Evolutionary conservation across 1,140 invertebrate species (phyloP), one percentile per base, ranked within the genome.

Genomic region (Coenobita brevimanus): DNA sequence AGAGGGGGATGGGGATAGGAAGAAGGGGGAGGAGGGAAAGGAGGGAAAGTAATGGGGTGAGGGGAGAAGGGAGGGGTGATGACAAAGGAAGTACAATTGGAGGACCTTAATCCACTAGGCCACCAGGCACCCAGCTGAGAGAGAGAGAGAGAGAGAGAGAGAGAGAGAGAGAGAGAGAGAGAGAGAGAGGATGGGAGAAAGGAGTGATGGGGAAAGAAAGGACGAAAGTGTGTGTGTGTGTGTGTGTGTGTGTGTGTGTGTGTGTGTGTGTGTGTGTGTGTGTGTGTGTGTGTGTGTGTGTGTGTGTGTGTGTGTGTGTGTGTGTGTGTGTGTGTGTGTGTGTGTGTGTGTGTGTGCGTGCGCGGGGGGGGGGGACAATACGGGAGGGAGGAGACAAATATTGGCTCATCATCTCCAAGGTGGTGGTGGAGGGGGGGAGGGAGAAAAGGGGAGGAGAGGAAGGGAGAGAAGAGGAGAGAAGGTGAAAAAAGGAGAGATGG

Each of bases 261-360:
- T 4, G 17, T n/a, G 62, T 3, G 3, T 6, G 62, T n/a, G 62
- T 24, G 62, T n/a, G 62, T 57, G n/a, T 57, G n/a, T 10, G n/a
- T 30, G 38, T 17, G 27, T 10, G 8, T 1, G 76, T 36, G 33
- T 79, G 15, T 69, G 67, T 69, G 15, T 69, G 67, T 69, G 15
- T 69, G 67, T 69, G 15, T 69, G 67, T 30, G 15, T 69, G 67
- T 30, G 67, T 69, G 67, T 69, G 67, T 69, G 67, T 69, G 67
- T 69, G 67, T 69, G 67, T 69, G 67, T 69, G 67, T 69, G 67
- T 69, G 69, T 33, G 69, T 73, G 33, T 36, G 27, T 73, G 69
- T 73, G 33, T 73, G 69, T 36, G 69, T 73, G 38, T 41, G 38
- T 43, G n/a, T n/a, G n/a, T n/a, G n/a, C n/a, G n/a, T n/a, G n/a